phyloP scores from a whole-genome alignment of 2,113 vertebrate species.

The Xerus inauris region DNA sequence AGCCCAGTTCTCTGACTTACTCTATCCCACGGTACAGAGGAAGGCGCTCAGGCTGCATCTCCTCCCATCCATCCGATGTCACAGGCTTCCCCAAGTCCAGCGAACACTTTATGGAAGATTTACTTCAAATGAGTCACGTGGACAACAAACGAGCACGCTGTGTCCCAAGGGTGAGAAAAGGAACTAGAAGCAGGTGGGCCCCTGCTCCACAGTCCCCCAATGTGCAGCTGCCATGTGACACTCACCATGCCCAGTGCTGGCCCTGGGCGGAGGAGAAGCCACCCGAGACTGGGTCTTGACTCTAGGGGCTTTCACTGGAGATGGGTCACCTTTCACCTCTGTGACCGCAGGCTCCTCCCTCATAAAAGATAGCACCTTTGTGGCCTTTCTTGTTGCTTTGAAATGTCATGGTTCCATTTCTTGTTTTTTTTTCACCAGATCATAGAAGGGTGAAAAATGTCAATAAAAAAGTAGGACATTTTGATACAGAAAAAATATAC shows the following conservation, averaged over 20 bases:
- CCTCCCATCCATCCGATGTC: neutral
- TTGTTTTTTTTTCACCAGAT: neutral
- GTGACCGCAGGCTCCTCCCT: neutral
- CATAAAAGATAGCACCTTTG: neutral
- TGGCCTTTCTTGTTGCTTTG: neutral
- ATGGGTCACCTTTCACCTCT: neutral
- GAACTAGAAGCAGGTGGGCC: neutral
- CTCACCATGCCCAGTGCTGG: fast-evolving
- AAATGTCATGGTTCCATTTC: neutral
- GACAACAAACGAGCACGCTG: fast-evolving
- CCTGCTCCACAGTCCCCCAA: neutral
- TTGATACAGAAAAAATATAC: conserved; percentile 15
- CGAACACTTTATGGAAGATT: fast-evolving
- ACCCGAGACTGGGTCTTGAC: neutral
- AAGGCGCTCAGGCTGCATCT: neutral
- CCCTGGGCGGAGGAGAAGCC: neutral
- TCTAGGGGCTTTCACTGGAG: neutral
- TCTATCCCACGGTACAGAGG: fast-evolving
- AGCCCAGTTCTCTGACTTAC: fast-evolving
- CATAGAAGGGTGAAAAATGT: neutral
- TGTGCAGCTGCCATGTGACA: neutral
- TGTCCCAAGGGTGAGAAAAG: too few relatives aligned
- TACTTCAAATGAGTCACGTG: fast-evolving
- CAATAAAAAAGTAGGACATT: neutral
- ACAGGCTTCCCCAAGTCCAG: neutral